phyloP scores from a whole-genome alignment of 2,113 vertebrate species.

The Colius striatus region DNA sequence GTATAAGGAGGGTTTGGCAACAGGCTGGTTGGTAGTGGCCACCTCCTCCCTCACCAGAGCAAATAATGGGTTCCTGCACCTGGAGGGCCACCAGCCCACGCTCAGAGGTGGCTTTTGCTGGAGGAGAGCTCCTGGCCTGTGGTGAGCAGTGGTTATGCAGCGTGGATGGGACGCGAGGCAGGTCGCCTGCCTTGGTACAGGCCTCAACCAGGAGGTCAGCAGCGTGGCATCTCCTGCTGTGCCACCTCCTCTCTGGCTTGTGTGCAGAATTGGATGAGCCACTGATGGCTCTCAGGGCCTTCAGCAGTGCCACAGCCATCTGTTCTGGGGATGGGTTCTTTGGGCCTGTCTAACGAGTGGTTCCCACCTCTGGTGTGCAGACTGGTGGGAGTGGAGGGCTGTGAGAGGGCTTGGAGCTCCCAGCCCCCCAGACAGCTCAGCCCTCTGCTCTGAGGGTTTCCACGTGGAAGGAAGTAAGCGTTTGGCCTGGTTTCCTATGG shows the following conservation, averaged over 20 bases:
- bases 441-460: background rate
- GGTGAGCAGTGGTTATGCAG: background rate
- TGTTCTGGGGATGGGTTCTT: background rate
- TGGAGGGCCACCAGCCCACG: background rate
- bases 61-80: background rate
- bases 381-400: background rate
- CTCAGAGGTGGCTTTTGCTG: background rate
- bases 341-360: background rate
- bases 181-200: background rate
- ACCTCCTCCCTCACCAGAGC: constrained; percentile 21
- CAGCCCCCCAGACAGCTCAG: background rate
- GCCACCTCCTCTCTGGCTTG: background rate
- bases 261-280: background rate
- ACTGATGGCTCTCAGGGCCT: background rate
- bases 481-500: constrained; percentile 52
- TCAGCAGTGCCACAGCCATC: background rate
- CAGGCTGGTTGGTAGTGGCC: background rate
- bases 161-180: background rate
- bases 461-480: background rate
- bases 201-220: background rate
- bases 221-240: background rate
- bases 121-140: background rate
- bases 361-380: background rate
- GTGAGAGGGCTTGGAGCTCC: background rate
- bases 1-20: constrained; percentile 23